Evolutionary conservation across 1,140 invertebrate genomes (phyloP), one percentile per base, ranked within the genome.

Genomic region (Atta colombica): DNA sequence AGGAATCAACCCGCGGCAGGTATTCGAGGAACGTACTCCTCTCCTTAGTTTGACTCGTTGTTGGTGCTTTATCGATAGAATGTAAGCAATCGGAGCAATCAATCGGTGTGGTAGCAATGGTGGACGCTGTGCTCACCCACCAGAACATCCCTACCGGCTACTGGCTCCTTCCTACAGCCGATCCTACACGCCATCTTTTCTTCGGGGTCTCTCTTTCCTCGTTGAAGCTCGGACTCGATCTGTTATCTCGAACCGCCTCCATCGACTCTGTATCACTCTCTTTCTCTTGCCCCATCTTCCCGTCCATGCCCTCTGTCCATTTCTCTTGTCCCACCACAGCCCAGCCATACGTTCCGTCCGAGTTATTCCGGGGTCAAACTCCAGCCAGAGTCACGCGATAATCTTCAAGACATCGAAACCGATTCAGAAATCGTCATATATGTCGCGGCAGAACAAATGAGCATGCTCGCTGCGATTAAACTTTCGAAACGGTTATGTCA

Each of bases 141-240:
- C 91, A 88, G 91, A 92, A 92, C 91, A 92, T 92, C 91, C 91
- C 89, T 92, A 87, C 89, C 72, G 89, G 91, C 91, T 92, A 92
- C 91, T 65, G 89, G 87, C 85, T 87, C 87, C 81, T 81, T 87
- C 86, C 85, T 87, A 61, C 51, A 78, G 39, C 77, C 91, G 87
- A 92, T 25, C 25, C 25, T 25, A 25, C 91, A 92, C 89, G 91
- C 91, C 91, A 92, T 92, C 91, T 92, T 90, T 87, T 89, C 69
- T 66, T 69, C 85, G 58, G 84, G 35, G 63, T 75, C 39, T 77
- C 61, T 51, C n/a, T 69, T 21, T 80, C n/a, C 78, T 65, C 85
- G 85, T 91, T 78, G 61, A 89, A 78, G 49, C 68, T 49, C 63
- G 55, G 55, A 72, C 87, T 86, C 75, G 91, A 91, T 92, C 91